Evolutionary conservation across 1,140 invertebrate genomes (phyloP).

Genomic region (Drosophila aff.): DNA sequence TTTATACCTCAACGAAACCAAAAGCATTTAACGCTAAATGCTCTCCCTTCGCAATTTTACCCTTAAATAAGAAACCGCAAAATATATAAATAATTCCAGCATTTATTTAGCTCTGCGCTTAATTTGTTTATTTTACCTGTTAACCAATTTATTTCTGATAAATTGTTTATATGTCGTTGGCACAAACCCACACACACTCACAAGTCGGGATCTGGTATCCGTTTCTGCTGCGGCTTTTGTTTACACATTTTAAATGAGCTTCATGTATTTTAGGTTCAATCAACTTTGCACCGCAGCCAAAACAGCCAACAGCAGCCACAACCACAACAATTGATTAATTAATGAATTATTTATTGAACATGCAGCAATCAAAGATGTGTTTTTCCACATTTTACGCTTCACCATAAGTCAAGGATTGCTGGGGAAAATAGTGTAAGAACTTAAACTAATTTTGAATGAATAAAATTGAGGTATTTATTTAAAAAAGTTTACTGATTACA

Average conservation of each 20-base stretch:
- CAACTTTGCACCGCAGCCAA: slow-evolving; percentile 71
- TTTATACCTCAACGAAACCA: slow-evolving; percentile 6
- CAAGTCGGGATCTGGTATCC: slow-evolving; percentile 57
- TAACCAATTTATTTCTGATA: slow-evolving; percentile 78
- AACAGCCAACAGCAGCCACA: slow-evolving; percentile 43
- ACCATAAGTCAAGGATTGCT: slow-evolving; percentile 37
- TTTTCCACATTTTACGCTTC: slow-evolving; percentile 24
- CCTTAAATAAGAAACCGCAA: slow-evolving; percentile 26
- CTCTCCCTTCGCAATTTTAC: slow-evolving; percentile 1
- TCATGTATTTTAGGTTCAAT: slow-evolving; percentile 70
- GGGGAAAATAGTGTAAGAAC: neutral
- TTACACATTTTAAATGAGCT: slow-evolving; percentile 70
- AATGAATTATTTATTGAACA: slow-evolving; percentile 72
- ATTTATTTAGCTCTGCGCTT: slow-evolving; percentile 72
- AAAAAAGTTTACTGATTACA: neutral
- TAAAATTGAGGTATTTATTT: neutral
- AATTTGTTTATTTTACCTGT: slow-evolving; percentile 82
- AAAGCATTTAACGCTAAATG: slow-evolving; percentile 16
- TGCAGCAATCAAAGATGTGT: slow-evolving; percentile 55
- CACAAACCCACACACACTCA: slow-evolving; percentile 8
- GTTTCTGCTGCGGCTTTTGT: slow-evolving; percentile 50
- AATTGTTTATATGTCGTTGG: slow-evolving; percentile 73
- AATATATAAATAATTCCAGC: slow-evolving; percentile 32
- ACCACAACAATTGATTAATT: slow-evolving; percentile 74
- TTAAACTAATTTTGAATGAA: neutral